Conservation (phyloP, 2,888 invertebrate species). For the Mimumesa dahlbomi region DNA sequence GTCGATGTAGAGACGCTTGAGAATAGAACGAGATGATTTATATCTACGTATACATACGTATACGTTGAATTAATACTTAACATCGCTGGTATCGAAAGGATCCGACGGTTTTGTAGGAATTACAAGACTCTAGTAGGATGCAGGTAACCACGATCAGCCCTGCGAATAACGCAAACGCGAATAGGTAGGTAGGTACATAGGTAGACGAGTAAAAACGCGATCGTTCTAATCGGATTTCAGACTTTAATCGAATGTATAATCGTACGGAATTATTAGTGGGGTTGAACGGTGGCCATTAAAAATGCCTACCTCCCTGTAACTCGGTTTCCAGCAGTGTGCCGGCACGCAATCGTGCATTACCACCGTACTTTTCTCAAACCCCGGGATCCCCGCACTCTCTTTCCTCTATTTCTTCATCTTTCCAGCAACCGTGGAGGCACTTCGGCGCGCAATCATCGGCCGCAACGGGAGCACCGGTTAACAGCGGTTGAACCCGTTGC, state of each 20-base stretch:
- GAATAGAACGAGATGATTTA: too few relatives aligned
- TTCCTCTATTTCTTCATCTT: conserved; percentile 14
- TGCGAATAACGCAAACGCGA: too few relatives aligned
- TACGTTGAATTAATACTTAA: too few relatives aligned
- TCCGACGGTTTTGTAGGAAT: too few relatives aligned
- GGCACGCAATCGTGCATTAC: conserved; percentile 63
- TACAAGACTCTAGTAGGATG: too few relatives aligned
- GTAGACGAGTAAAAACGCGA: conserved; percentile 24
- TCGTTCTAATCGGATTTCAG: conserved; percentile 33
- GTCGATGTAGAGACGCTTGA: too few relatives aligned
- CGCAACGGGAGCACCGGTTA: conserved; percentile 29
- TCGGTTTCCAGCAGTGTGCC: conserved; percentile 25
- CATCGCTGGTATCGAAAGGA: too few relatives aligned
- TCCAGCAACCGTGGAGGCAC: conserved; percentile 22
- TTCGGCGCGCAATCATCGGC: conserved; percentile 23
- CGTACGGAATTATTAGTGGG: conserved; percentile 50
- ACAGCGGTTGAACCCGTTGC: conserved; percentile 38
- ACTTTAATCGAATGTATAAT: conserved; percentile 28
- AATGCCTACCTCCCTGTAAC: conserved; percentile 41
- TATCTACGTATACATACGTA: too few relatives aligned
- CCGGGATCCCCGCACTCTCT: conserved; percentile 9
- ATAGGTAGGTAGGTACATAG: too few relatives aligned
- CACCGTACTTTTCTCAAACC: conserved; percentile 56
- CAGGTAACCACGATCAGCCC: too few relatives aligned
- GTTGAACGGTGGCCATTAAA: conserved; percentile 43